phyloP scores from a whole-genome alignment of 2,888 invertebrate genomes.

The Plebejus argus region DNA sequence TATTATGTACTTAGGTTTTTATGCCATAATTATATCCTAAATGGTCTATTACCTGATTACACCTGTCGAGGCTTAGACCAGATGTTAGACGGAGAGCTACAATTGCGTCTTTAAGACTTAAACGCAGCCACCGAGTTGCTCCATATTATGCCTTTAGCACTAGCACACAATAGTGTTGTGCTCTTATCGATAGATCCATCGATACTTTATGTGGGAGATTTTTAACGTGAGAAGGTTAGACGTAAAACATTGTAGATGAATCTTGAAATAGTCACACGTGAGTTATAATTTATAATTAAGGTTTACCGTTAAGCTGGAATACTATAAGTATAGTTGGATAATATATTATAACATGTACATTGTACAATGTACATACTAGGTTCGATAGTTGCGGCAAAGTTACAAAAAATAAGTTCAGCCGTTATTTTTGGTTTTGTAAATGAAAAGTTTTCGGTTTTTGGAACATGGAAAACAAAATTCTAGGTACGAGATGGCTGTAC shows the following conservation, averaged over 20 bases:
- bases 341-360: no score
- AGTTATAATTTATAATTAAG: slow-evolving; percentile 6
- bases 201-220: slow-evolving; percentile 21
- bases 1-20: neutral
- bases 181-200: slow-evolving; percentile 31
- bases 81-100: slow-evolving; percentile 26
- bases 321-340: neutral
- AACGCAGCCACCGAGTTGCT: slow-evolving; percentile 35
- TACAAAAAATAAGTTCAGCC: no score
- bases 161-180: slow-evolving; percentile 48
- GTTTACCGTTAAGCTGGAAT: neutral
- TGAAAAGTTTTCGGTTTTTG: no score
- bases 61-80: slow-evolving; percentile 10
- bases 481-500: neutral
- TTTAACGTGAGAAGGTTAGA: slow-evolving; percentile 14
- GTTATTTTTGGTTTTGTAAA: no score
- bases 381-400: no score
- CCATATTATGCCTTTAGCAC: slow-evolving; percentile 46
- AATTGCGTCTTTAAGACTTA: slow-evolving; percentile 35
- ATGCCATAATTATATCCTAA: neutral
- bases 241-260: slow-evolving; percentile 10
- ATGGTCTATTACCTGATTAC: slow-evolving; percentile 12
- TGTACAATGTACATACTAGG: no score
- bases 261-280: neutral
- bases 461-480: neutral